phyloP scores from a whole-genome alignment of 2,113 vertebrate species.

The Xenotilapia caudafasciata region DNA sequence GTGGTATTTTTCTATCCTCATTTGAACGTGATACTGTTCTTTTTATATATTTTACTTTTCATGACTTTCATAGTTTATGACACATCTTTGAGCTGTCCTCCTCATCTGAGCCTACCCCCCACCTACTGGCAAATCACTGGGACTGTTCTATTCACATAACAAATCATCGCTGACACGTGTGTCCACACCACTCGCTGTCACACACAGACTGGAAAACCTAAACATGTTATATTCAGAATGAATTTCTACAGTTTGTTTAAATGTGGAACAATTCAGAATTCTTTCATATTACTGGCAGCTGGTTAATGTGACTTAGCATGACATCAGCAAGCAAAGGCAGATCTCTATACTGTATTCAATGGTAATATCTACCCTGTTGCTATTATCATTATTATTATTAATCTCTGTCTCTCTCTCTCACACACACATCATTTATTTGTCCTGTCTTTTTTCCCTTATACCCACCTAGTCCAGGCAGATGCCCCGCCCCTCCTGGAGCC shows the following conservation, averaged over 20 bases:
- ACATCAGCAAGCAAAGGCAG: not conserved
- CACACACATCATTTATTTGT: not conserved
- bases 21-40: rapidly evolving
- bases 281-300: not conserved
- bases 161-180: not conserved
- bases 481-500: not conserved
- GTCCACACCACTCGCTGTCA: not conserved
- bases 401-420: not conserved
- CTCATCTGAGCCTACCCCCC: not conserved
- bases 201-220: not conserved
- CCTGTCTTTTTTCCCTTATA: not conserved
- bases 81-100: not conserved
- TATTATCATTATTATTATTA: not conserved
- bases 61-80: not conserved
- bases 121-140: not conserved
- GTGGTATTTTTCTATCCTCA: not conserved
- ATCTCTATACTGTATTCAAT: not conserved
- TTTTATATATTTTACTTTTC: not conserved
- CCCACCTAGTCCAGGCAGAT: not conserved
- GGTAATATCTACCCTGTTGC: not conserved
- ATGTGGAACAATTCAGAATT: not conserved
- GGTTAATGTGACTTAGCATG: not conserved
- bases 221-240: not conserved
- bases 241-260: not conserved
- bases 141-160: not conserved